phyloP scores from a whole-genome alignment of 2,113 vertebrate species.

The Alaudala cheleensis region DNA sequence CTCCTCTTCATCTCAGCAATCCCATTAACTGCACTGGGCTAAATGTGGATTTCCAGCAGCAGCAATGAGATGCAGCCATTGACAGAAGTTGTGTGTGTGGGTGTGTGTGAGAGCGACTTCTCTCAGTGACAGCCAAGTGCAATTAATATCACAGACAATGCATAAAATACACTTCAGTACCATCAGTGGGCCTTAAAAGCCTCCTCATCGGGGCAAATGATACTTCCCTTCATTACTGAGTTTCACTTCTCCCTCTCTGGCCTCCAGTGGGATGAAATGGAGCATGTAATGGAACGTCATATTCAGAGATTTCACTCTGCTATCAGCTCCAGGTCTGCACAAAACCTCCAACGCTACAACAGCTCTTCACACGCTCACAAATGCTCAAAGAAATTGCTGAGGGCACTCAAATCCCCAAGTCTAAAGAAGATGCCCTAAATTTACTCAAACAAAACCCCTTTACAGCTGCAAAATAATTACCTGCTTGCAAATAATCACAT shows the following conservation, averaged over 20 bases:
- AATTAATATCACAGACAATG: background rate
- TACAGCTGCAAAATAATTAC: conserved; percentile 24
- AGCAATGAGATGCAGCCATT: background rate
- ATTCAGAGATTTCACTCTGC: background rate
- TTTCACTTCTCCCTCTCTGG: background rate
- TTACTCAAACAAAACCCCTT: background rate
- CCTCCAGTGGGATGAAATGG: conserved; percentile 24
- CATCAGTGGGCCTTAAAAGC: background rate
- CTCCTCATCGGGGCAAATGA: background rate
- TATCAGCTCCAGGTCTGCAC: conserved; percentile 14
- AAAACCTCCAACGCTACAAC: background rate
- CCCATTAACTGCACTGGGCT: background rate
- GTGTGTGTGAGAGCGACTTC: background rate
- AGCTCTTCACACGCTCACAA: background rate
- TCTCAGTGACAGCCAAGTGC: background rate
- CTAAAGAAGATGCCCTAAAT: conserved; percentile 9
- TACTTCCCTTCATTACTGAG: background rate
- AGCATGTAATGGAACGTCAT: conserved; percentile 24
- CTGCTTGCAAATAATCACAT: conserved; percentile 16
- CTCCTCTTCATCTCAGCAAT: background rate
- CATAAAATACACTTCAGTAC: background rate
- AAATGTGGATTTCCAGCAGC: background rate
- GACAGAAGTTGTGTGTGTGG: background rate
- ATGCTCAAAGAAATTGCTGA: conserved; percentile 3
- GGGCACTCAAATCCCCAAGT: background rate